These are phyloP conservation scores for Vulpes ferrilata DNA, from an alignment of 2,113 vertebrate species.

Conservation along the genomic window DNA sequence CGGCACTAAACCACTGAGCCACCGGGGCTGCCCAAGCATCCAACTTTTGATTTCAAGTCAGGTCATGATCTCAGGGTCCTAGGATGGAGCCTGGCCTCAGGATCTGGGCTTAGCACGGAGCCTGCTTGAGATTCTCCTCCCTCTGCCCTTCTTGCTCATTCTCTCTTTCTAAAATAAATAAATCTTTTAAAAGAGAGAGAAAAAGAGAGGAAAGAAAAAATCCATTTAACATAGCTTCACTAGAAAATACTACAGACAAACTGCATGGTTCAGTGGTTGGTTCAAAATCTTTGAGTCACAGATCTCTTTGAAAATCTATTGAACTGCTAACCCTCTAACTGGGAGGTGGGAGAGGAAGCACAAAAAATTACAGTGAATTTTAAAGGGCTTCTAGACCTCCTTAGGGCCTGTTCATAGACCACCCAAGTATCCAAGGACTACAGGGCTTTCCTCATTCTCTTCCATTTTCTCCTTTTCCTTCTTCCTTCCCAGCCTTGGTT, in stretches of 20 bases:
- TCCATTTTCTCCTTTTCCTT: background rate
- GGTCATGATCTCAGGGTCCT: background rate
- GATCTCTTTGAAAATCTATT: background rate
- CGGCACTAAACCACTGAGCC: no score
- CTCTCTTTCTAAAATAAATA: background rate
- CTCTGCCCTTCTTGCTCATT: background rate
- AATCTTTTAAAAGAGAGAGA: background rate
- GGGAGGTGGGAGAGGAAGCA: background rate
- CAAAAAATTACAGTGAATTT: background rate
- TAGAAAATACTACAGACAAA: background rate
- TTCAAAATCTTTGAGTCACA: constrained; percentile 9
- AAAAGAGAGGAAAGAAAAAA: background rate
- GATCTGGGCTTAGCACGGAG: background rate
- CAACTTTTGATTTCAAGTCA: background rate
- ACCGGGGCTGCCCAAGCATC: background rate
- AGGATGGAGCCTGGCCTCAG: background rate
- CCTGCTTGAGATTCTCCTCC: background rate
- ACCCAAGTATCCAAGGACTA: background rate
- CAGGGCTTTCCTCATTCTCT: background rate
- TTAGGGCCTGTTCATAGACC: background rate
- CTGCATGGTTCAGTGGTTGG: background rate
- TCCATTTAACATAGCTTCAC: background rate
- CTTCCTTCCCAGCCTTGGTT: background rate
- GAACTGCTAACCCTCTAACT: background rate
- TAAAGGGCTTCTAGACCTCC: background rate